These are phyloP conservation scores for Ophion slaviceki DNA, from an alignment of 2,888 invertebrate genomes.

Conservation along the genomic window DNA sequence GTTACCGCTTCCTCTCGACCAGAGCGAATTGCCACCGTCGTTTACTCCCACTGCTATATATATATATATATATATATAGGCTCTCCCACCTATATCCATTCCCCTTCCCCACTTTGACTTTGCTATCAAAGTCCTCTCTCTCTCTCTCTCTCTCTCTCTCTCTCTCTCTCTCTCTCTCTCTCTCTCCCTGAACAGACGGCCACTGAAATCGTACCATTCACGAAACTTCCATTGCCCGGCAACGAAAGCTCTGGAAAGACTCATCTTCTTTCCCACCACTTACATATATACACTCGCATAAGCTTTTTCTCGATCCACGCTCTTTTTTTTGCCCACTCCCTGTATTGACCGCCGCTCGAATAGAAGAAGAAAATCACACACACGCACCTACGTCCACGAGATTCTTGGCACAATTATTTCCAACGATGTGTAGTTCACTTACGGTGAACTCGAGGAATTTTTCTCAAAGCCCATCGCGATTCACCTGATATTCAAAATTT, in stretches of 20 bases:
- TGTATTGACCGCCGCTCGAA: background rate
- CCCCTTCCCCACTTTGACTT: slow-evolving; percentile 57
- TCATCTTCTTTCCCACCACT: slow-evolving; percentile 37
- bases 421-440: background rate
- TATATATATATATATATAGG: slow-evolving; percentile 27
- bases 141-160: slow-evolving; percentile 39
- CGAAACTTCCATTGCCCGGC: slow-evolving; percentile 65
- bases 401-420: background rate
- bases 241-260: slow-evolving; percentile 55
- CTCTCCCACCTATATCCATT: slow-evolving; percentile 20
- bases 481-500: background rate
- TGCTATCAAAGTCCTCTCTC: slow-evolving; percentile 63
- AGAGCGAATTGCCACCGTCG: slow-evolving; percentile 71
- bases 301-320: slow-evolving; percentile 33
- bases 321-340: background rate
- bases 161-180: too few species aligned
- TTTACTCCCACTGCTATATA: slow-evolving; percentile 37
- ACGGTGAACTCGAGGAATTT: slow-evolving; percentile 5
- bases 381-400: background rate
- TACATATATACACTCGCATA: slow-evolving; percentile 11
- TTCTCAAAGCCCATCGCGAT: slow-evolving; percentile 4
- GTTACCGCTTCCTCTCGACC: slow-evolving; percentile 35
- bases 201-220: slow-evolving; percentile 56
- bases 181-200: slow-evolving; percentile 14
- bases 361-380: background rate